These are phyloP conservation scores for Auanema sp. DNA, from an alignment of 2,888 invertebrate genomes.

Conservation along the genomic window DNA sequence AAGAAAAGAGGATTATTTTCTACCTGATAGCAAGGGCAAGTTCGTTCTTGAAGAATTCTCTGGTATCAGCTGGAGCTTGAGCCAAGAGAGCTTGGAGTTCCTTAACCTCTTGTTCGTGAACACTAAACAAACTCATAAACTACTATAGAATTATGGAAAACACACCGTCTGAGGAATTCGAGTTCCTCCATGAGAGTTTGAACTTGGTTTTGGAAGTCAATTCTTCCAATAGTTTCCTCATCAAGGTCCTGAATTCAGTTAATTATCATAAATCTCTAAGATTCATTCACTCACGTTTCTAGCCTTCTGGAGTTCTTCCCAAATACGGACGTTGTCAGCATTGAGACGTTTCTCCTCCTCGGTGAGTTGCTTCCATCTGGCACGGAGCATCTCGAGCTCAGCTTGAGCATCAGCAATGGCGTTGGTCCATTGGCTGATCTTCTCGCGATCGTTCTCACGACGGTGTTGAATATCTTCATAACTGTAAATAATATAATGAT, in stretches of 20 bases:
- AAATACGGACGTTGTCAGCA: slow-evolving; percentile 59
- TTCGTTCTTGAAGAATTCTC: slow-evolving; percentile 69
- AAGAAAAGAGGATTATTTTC: background rate
- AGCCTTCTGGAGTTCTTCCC: slow-evolving; percentile 64
- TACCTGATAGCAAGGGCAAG: slow-evolving; percentile 67
- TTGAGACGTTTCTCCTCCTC: slow-evolving; percentile 63
- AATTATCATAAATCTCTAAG: background rate
- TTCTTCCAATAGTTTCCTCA: slow-evolving; percentile 65
- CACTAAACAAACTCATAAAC: slow-evolving; percentile 28
- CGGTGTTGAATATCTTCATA: slow-evolving; percentile 61
- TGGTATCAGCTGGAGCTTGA: slow-evolving; percentile 63
- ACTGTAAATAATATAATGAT: slow-evolving; percentile 29
- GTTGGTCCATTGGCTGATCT: slow-evolving; percentile 61
- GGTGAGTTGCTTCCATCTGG: slow-evolving; percentile 62
- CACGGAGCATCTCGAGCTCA: slow-evolving; percentile 63
- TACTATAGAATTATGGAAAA: background rate
- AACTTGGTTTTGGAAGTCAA: slow-evolving; percentile 65
- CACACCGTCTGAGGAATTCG: slow-evolving; percentile 59
- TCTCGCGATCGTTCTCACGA: slow-evolving; percentile 59
- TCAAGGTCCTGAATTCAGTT: slow-evolving; percentile 59
- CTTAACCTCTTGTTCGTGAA: slow-evolving; percentile 64
- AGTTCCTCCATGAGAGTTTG: slow-evolving; percentile 65
- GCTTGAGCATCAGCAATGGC: slow-evolving; percentile 62
- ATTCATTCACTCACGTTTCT: slow-evolving; percentile 37
- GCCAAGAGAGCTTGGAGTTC: slow-evolving; percentile 63